Base-by-base conservation (phyloP, 2,888 invertebrate genomes). In the Oscheius sp. region DNA sequence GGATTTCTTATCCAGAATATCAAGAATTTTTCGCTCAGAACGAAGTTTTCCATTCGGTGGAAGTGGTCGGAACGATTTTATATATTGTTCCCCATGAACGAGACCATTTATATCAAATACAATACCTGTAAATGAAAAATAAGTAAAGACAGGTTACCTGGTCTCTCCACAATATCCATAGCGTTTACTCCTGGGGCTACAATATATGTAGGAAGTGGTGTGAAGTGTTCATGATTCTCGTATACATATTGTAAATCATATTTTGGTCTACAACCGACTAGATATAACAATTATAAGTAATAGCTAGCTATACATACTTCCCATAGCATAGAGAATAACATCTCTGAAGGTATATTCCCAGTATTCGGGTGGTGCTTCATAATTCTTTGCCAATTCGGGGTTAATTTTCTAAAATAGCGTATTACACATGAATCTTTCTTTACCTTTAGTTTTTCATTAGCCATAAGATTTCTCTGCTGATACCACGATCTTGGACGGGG, bases 61-160 rank as follows among this genome's bases (percentile, higher is more conserved):
- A 91, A 89, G 47, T 89, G 91, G 79, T 90, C 91, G 81, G 80
- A 82, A 73, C 67, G 95, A 89, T 89, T 96, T 94, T 33, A 95
- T 89, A 87, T 92, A 97, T 86, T 98, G 97, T 86, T 98, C 98
- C 0, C 97, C 98, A 86, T 98, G 98, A 0, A 98, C 89, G 24
- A 83, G 90, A 89, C 68, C 89, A 17, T 67, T 56, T 54, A 82
- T 64, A 38, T 83, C 78, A 41, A 41, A 83, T n/a, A 77, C 77
- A 26, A 83, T 67, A 22, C 82, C 80, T 75, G 59, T 44, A 57
- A 17, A 44, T 49, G 22, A 62, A 33, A 22, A 33, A 14, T 12
- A 17, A 41, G 17, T 41, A 8, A 2, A 17, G 17, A 20, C 3
- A 8, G n/a, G 8, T 4, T 41, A 66, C 74, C 80, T 1, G 83